Conservation (phyloP, 2,888 invertebrate species). For the Idaea biselata region DNA sequence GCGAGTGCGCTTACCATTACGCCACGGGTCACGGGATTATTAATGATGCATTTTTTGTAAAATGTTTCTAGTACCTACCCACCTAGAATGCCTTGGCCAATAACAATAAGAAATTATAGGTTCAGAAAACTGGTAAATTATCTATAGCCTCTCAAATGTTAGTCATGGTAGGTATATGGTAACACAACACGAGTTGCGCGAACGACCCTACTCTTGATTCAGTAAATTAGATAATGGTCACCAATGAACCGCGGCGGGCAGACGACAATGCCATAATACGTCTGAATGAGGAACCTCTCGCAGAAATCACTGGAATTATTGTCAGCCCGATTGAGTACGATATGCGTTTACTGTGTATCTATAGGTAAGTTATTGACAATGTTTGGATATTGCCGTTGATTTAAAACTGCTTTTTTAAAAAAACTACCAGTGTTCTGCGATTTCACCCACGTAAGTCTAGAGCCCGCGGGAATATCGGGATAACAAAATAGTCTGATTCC, state of each 20-base stretch:
- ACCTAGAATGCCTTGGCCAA: too few species aligned
- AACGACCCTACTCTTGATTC: slow-evolving; percentile 51
- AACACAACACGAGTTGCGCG: neutral
- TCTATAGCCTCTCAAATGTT: neutral
- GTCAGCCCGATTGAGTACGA: neutral
- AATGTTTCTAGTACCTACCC: too few species aligned
- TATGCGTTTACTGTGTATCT: neutral
- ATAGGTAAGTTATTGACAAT: neutral
- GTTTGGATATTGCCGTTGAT: neutral
- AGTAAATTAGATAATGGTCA: slow-evolving; percentile 54
- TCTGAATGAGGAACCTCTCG: slow-evolving; percentile 5
- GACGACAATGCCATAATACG: slow-evolving; percentile 2
- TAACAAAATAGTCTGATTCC: too few species aligned
- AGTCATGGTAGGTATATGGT: neutral
- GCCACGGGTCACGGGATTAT: too few species aligned
- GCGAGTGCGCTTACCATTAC: too few species aligned
- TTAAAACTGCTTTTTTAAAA: too few species aligned
- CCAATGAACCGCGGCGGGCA: slow-evolving; percentile 16
- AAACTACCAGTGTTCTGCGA: too few species aligned
- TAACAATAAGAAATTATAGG: too few species aligned
- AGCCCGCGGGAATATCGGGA: too few species aligned
- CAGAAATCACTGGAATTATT: slow-evolving; percentile 12
- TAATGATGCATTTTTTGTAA: too few species aligned
- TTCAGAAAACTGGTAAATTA: neutral
- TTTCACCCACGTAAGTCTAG: too few species aligned